Conservation (phyloP, 2,888 invertebrate species). For the Zonitis immaculata region DNA sequence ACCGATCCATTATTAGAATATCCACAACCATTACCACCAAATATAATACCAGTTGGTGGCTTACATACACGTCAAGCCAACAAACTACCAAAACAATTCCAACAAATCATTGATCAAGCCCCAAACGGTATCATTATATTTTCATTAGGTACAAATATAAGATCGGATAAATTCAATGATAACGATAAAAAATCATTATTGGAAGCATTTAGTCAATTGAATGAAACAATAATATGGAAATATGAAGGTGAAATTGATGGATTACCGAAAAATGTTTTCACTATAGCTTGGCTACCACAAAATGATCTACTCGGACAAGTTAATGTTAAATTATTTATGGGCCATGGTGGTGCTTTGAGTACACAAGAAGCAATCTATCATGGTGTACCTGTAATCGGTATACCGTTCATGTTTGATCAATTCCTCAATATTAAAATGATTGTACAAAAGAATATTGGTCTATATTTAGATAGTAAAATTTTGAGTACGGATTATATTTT, state of each 20-base stretch:
- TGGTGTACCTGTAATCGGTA: slow-evolving; percentile 27
- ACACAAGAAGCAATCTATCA: slow-evolving; percentile 28
- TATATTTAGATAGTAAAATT: slow-evolving; percentile 24
- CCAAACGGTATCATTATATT: slow-evolving; percentile 44
- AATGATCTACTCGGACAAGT: slow-evolving; percentile 6
- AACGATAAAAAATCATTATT: slow-evolving; percentile 32
- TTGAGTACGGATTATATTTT: slow-evolving; percentile 23
- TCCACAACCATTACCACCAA: slow-evolving; percentile 35
- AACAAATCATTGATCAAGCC: slow-evolving; percentile 37
- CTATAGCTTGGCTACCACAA: slow-evolving; percentile 13
- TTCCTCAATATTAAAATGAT: slow-evolving; percentile 32
- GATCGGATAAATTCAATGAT: slow-evolving; percentile 34
- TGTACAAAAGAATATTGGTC: slow-evolving; percentile 29
- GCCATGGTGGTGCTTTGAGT: slow-evolving; percentile 29
- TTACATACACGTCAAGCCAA: slow-evolving; percentile 31
- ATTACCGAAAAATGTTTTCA: slow-evolving; percentile 29
- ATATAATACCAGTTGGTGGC: slow-evolving; percentile 39
- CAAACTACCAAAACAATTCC: slow-evolving; percentile 35
- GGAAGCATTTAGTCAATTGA: slow-evolving; percentile 39
- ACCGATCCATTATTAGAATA: slow-evolving; percentile 32
- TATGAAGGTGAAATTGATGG: slow-evolving; percentile 38
- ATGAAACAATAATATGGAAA: slow-evolving; percentile 47
- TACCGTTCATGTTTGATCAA: slow-evolving; percentile 32
- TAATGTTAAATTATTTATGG: slow-evolving; percentile 19
- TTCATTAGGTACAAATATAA: slow-evolving; percentile 42